Conservation (phyloP, 2,113 vertebrate species). For the Sinocyclocheilus grahami region DNA sequence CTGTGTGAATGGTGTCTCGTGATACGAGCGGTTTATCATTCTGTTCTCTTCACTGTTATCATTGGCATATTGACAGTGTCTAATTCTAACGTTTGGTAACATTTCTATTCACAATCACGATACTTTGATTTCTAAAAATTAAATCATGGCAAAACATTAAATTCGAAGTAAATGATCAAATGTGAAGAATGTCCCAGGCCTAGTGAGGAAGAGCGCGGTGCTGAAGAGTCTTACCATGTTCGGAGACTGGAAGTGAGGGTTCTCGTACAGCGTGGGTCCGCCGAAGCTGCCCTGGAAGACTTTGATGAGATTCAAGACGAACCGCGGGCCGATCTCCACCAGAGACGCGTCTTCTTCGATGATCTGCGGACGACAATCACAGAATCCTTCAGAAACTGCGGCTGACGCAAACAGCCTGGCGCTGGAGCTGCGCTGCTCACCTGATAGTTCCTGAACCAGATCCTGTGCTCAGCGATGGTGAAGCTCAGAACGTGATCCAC, state of each 20-base stretch:
- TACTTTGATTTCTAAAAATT: no score
- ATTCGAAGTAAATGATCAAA: no score
- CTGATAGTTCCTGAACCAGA: constrained; percentile 99
- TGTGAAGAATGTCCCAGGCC: no score
- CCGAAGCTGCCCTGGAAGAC: constrained; percentile 97
- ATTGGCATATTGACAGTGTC: no score
- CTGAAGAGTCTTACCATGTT: constrained; percentile 82
- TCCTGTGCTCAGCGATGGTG: constrained; percentile 86
- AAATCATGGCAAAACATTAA: no score
- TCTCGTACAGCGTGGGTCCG: constrained; percentile 92
- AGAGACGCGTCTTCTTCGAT: constrained; percentile 93
- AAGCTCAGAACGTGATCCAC: constrained; percentile 96
- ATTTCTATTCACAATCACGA: no score
- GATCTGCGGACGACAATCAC: constrained; percentile 75
- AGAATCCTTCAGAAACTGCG: neutral
- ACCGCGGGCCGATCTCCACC: constrained; percentile 95
- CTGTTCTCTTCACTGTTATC: no score
- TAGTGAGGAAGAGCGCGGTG: no score
- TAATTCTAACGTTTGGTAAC: no score
- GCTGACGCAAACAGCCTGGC: no score
- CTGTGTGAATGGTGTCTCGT: no score
- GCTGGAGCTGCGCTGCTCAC: constrained; percentile 65
- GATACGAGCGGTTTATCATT: no score
- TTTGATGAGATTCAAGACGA: constrained; percentile 96
- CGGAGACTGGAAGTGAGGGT: constrained; percentile 88